Percentiles rank a stretch among this genome's conserved stretches.
Evolutionary conservation across 2,113 vertebrate species (phyloP).

Genomic region (Ursus arctos): DNA sequence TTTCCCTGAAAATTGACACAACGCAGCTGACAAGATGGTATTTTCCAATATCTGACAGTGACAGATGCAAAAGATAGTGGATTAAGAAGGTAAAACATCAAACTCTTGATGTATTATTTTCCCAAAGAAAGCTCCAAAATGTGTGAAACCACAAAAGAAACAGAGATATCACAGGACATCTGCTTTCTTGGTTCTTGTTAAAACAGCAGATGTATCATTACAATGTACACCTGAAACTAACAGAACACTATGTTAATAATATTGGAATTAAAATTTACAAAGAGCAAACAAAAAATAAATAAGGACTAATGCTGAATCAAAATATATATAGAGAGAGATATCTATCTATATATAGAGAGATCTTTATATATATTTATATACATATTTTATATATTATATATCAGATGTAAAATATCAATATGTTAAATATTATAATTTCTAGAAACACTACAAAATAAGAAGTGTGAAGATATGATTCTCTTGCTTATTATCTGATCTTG

Average conservation of each 20-base stretch:
- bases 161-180: slow-evolving; percentile 75
- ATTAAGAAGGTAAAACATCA: not conserved
- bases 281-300: not conserved
- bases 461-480: slow-evolving; percentile 70
- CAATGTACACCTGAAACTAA: not conserved
- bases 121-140: not conserved
- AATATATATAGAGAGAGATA: not conserved
- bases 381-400: too few species aligned
- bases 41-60: not conserved
- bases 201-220: slow-evolving; percentile 17
- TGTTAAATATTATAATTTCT: slow-evolving; percentile 80
- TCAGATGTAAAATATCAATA: slow-evolving; percentile 81
- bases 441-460: slow-evolving; percentile 72
- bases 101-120: not conserved
- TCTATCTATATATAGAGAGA: too few species aligned
- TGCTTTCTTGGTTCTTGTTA: slow-evolving; percentile 75
- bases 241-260: not conserved
- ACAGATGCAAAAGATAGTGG: not conserved
- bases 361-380: too few species aligned
- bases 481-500: slow-evolving; percentile 34
- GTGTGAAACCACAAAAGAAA: slow-evolving; percentile 72
- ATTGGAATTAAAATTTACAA: not conserved
- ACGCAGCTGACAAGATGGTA: not conserved
- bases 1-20: not conserved
- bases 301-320: not conserved